Evolutionary conservation across 2,888 invertebrate genomes (phyloP).

Genomic region (Cephus pygmeus): DNA sequence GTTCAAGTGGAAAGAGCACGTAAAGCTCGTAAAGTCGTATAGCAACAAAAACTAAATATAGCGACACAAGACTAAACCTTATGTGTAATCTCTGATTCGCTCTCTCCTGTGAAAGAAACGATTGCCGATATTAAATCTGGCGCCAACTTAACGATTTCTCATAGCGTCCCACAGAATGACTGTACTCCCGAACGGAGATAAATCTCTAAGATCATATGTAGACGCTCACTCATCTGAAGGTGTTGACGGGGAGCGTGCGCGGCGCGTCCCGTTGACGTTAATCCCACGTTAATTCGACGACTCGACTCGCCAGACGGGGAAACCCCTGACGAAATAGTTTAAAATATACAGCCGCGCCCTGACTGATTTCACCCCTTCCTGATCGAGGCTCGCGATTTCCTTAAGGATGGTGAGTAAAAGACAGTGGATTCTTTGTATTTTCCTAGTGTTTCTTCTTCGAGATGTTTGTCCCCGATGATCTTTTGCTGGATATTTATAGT

Average conservation of each 20-base stretch:
- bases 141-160: neutral
- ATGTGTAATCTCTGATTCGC: neutral
- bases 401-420: neutral
- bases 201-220: neutral
- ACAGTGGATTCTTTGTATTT: neutral
- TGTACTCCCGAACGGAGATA: neutral
- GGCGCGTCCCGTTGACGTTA: neutral
- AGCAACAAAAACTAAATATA: neutral
- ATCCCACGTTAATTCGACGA: neutral
- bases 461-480: neutral
- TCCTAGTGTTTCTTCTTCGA: neutral
- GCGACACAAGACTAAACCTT: neutral
- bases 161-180: neutral
- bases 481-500: neutral
- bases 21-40: neutral
- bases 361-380: neutral
- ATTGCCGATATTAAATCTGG: neutral
- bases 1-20: neutral
- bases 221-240: neutral
- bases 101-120: neutral
- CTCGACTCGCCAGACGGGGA: constrained; percentile 32
- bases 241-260: neutral
- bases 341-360: constrained; percentile 44
- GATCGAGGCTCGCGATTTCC: neutral
- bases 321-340: constrained; percentile 47